Evolutionary conservation across 2,113 vertebrate species (phyloP).

Genomic region (Chaetorhynchus papuensis): DNA sequence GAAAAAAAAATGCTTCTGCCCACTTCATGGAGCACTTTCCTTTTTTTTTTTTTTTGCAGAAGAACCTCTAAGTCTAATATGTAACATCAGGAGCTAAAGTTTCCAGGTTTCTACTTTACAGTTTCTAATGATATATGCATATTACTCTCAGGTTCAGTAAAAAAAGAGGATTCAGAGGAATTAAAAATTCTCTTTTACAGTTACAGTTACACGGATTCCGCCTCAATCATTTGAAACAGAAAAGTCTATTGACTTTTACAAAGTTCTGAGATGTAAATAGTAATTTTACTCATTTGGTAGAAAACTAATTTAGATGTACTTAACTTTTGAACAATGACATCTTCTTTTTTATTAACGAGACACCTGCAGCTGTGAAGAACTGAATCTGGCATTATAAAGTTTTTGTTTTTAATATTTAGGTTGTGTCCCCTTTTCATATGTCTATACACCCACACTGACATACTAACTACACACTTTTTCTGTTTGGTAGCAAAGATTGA

Average conservation of each 20-base stretch:
- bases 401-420: neutral
- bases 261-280: neutral
- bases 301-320: neutral
- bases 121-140: neutral
- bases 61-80: neutral
- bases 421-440: neutral
- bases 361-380: neutral
- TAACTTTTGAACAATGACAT: neutral
- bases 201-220: rapidly evolving
- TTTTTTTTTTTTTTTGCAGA: neutral
- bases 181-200: neutral
- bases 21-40: neutral
- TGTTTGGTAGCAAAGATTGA: neutral
- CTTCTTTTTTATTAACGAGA: neutral
- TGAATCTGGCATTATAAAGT: neutral
- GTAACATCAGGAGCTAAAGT: neutral
- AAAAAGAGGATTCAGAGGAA: neutral
- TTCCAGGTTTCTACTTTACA: neutral
- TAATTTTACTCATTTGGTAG: neutral
- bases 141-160: neutral
- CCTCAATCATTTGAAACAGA: neutral
- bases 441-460: neutral
- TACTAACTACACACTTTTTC: neutral
- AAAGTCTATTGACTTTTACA: neutral
- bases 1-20: neutral